Base-by-base conservation (phyloP, 2,113 vertebrate species). In the Ptilonorhynchus violaceus region DNA sequence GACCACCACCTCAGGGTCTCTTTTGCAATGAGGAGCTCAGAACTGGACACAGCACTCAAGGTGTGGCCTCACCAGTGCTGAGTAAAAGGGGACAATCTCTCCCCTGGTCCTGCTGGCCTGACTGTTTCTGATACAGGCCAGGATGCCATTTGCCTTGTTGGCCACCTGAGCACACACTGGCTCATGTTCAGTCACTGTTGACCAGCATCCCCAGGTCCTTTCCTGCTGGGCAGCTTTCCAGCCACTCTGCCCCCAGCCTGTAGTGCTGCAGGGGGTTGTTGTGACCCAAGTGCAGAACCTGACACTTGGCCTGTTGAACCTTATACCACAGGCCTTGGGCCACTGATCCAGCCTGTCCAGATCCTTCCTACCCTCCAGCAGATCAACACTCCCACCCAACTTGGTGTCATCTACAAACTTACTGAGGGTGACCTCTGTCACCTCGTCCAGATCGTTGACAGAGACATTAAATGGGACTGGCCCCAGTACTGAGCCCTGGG, bases 241-340 rank as follows among this genome's bases (percentile, higher is more conserved):
- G 53, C 2, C n/a, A 41, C 47, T 27, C 1, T 31, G 28, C 27
- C 15, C n/a, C 37, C 37, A 52, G 18, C 37, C 68, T 74, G 37
- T 0, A 37, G 44, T 0, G 0, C 23, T 66, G 27, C 28, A 9
- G 1, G 37, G 6, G 13, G 10, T 24, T 44, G 10, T 13, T 74
- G 59, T 81, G 37, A 33, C 31, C 9, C 37, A 64, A 25, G 17
- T 6, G 6, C 28, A 44, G 16, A 39, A 68, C 24, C 14, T 10
- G 21, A 25, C 7, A 11, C 17, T 8, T 35, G 21, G 30, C 4
- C 21, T 41, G 14, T 4, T 68, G 24, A 41, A 53, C 9, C 24
- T 60, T 24, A 12, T 2, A 35, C 11, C 30, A 6, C 1, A 22
- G 47, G 13, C 24, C 12, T 41, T 47, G 15, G 47, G 9, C 16